Conservation (phyloP, 2,113 vertebrate species). For the Lucifuga dentata region DNA sequence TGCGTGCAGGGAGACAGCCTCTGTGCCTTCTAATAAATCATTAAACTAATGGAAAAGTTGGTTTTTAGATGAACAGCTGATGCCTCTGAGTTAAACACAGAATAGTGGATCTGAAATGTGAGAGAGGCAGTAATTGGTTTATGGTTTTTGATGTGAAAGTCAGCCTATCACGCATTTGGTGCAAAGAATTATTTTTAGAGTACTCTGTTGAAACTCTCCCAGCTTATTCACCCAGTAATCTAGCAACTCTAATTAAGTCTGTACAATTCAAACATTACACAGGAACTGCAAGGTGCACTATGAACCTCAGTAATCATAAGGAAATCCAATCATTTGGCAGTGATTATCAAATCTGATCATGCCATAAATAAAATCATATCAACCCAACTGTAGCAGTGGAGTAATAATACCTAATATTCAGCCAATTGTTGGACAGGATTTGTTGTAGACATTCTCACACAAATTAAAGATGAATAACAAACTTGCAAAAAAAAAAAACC, state of each 20-base stretch:
- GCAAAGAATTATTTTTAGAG: no score
- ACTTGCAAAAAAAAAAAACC: no score
- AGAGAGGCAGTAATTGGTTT: no score
- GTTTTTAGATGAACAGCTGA: no score
- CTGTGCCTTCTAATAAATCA: background rate
- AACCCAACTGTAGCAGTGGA: background rate
- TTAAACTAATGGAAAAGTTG: background rate
- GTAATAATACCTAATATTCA: background rate
- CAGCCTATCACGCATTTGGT: no score
- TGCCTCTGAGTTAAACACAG: no score
- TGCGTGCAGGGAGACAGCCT: background rate
- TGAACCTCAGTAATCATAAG: conserved; percentile 21
- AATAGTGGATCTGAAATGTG: no score
- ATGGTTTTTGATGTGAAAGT: no score
- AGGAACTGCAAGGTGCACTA: background rate
- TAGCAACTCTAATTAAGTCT: no score
- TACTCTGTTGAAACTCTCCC: no score
- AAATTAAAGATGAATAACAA: no score
- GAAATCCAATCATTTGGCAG: background rate
- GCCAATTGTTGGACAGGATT: conserved; percentile 20
- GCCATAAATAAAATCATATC: conserved; percentile 7
- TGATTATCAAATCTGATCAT: background rate
- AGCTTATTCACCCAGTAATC: no score
- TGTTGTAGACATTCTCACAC: background rate
- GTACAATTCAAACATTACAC: background rate